These are phyloP conservation scores for Hirtodrosophila trivittata DNA, from an alignment of 2,888 invertebrate genomes.

Conservation along the genomic window DNA sequence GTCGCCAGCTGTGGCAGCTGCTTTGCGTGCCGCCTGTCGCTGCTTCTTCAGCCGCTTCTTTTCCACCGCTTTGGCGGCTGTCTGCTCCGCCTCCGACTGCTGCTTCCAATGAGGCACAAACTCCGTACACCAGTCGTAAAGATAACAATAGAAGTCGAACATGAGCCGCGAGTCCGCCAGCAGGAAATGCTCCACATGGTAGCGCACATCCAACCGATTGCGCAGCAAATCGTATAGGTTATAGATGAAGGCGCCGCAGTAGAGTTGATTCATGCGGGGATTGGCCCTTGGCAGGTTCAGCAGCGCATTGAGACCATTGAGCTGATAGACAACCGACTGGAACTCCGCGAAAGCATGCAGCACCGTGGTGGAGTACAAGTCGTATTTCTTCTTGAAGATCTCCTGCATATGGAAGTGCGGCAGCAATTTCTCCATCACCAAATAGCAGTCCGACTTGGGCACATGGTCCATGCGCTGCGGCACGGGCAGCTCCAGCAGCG, in stretches of 20 bases:
- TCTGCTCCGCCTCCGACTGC: constrained; percentile 39
- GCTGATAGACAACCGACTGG: constrained; percentile 82
- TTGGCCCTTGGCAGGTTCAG: constrained; percentile 86
- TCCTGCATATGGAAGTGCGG: constrained; percentile 83
- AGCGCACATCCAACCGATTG: constrained; percentile 85
- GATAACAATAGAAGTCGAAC: constrained; percentile 81
- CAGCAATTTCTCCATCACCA: constrained; percentile 79
- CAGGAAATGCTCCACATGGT: constrained; percentile 85
- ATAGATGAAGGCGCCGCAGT: constrained; percentile 90
- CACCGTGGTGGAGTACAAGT: constrained; percentile 76
- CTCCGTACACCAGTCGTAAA: constrained; percentile 78
- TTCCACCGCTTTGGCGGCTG: constrained; percentile 48
- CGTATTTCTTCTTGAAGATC: constrained; percentile 82
- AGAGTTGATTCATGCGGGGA: constrained; percentile 87
- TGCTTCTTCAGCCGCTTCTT: constrained; percentile 77
- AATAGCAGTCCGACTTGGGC: constrained; percentile 80
- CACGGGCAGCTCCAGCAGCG: constrained; percentile 59
- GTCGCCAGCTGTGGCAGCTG: constrained; percentile 28
- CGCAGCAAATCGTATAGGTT: constrained; percentile 88
- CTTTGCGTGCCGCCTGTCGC: constrained; percentile 71
- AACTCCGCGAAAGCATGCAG: constrained; percentile 83
- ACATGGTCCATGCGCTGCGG: constrained; percentile 73
- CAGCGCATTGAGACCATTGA: constrained; percentile 86
- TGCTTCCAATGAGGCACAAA: constrained; percentile 79
- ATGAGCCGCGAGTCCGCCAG: constrained; percentile 79